A percentile compares a stretch with the other conserved stretches of the same genome.
Evolutionary conservation across 2,113 vertebrate genomes (phyloP).

Genomic region (sheep (Ovis aries)): DNA sequence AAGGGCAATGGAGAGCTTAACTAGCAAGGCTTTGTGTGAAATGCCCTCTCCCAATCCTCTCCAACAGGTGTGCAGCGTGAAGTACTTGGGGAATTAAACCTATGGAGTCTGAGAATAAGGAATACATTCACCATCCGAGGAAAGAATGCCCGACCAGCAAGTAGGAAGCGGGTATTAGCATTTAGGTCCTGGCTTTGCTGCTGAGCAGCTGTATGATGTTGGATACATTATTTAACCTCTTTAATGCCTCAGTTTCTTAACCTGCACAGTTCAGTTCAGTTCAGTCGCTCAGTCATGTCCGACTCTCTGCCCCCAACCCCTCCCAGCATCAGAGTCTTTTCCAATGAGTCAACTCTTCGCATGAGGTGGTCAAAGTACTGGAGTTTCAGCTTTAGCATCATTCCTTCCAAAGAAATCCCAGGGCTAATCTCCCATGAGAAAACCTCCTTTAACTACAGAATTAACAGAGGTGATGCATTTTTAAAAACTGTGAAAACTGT

Average conservation of each 20-base stretch:
- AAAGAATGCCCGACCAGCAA: background rate
- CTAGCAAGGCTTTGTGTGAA: background rate
- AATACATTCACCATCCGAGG: background rate
- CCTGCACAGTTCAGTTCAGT: too few relatives aligned
- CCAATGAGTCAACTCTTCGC: too few relatives aligned
- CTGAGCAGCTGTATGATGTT: background rate
- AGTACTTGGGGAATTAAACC: background rate
- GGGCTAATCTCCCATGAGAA: background rate
- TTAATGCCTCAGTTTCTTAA: background rate
- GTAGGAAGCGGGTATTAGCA: background rate
- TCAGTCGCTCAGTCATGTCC: too few relatives aligned
- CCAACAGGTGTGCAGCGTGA: background rate
- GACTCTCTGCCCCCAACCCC: too few relatives aligned
- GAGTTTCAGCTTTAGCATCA: too few relatives aligned
- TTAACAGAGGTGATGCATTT: background rate
- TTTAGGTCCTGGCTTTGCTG: background rate
- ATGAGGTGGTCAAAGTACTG: too few relatives aligned
- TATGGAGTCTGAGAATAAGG: background rate
- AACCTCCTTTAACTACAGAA: background rate
- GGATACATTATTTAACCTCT: background rate
- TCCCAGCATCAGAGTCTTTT: too few relatives aligned
- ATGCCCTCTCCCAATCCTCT: background rate
- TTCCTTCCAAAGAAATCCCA: too few relatives aligned
- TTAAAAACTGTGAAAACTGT: background rate
- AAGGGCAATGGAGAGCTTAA: background rate